A percentile compares a stretch with the other conserved stretches of the same genome.
Evolutionary conservation across 2,888 invertebrate genomes (phyloP).

Genomic region (Watsonalla binaria): DNA sequence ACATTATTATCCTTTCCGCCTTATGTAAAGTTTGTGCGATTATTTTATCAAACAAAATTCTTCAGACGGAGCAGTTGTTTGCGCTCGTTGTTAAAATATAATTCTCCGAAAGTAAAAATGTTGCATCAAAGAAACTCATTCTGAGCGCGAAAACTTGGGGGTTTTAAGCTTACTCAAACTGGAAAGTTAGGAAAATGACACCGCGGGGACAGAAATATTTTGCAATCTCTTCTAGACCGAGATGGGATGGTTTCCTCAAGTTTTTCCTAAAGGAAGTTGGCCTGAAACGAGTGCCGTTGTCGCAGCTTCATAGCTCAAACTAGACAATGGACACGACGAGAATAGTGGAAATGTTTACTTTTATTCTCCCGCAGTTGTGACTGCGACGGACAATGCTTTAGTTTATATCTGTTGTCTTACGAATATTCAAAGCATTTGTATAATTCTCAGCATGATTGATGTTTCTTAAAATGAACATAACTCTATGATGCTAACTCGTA

Average conservation of each 20-base stretch:
- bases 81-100: slow-evolving; percentile 34
- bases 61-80: slow-evolving; percentile 30
- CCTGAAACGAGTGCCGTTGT: slow-evolving; percentile 38
- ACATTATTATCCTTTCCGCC: background rate
- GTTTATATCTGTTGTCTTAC: slow-evolving; percentile 21
- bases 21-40: background rate
- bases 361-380: slow-evolving; percentile 30
- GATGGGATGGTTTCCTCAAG: slow-evolving; percentile 53
- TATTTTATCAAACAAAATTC: slow-evolving; percentile 20
- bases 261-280: slow-evolving; percentile 52
- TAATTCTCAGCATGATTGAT: background rate
- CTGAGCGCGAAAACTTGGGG: slow-evolving; percentile 49
- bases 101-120: slow-evolving; percentile 45
- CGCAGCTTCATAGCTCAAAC: slow-evolving; percentile 34
- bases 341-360: slow-evolving; percentile 51
- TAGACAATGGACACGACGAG: slow-evolving; percentile 49
- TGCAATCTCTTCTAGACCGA: slow-evolving; percentile 59
- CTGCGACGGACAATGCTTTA: slow-evolving; percentile 17
- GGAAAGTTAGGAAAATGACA: slow-evolving; percentile 70
- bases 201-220: slow-evolving; percentile 65
- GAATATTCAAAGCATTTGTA: slow-evolving; percentile 14
- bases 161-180: slow-evolving; percentile 69
- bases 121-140: slow-evolving; percentile 39
- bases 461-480: no score
- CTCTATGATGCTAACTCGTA: no score